A percentile compares a stretch with the other conserved stretches of the same genome.
phyloP scores from a whole-genome alignment of 2,113 vertebrate species.

The Saguinus midas region DNA sequence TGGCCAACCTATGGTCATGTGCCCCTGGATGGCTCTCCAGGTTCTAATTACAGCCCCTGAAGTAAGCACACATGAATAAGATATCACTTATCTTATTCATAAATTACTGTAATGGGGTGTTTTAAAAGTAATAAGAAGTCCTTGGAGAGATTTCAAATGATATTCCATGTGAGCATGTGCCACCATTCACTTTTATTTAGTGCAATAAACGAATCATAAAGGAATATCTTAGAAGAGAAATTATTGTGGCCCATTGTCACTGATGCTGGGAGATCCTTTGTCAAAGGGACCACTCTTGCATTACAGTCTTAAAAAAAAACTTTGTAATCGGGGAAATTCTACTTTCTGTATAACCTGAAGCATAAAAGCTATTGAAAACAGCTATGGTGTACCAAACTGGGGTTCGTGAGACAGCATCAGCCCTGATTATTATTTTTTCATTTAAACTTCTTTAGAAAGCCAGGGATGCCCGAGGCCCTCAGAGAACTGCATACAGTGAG shows the following conservation, averaged over 20 bases:
- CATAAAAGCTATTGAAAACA: not conserved
- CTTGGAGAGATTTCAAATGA: conserved; percentile 46
- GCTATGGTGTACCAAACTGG: not conserved
- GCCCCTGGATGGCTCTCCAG: not conserved
- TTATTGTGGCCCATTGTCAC: not conserved
- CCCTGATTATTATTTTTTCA: not conserved
- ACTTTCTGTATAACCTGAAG: not conserved
- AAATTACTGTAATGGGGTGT: conserved; percentile 1
- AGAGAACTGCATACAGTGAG: not conserved
- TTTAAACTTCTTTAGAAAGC: conserved; percentile 13
- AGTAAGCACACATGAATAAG: not conserved
- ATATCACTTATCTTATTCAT: not conserved
- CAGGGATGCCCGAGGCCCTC: not conserved
- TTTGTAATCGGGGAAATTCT: conserved; percentile 26
- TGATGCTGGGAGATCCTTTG: not conserved
- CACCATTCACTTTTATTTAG: conserved; percentile 44
- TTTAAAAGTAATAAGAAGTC: conserved; percentile 45
- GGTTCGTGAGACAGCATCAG: not conserved
- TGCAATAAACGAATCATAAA: conserved; percentile 3
- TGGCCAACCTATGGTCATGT: not conserved
- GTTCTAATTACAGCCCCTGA: not conserved
- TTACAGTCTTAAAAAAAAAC: not conserved
- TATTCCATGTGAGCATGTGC: not conserved
- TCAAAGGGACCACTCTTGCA: not conserved
- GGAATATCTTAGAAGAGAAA: conserved; percentile 32